These are phyloP conservation scores for Bursaphelenchus okinawaensis DNA, from an alignment of 2,888 invertebrate species.

Conservation along the genomic window DNA sequence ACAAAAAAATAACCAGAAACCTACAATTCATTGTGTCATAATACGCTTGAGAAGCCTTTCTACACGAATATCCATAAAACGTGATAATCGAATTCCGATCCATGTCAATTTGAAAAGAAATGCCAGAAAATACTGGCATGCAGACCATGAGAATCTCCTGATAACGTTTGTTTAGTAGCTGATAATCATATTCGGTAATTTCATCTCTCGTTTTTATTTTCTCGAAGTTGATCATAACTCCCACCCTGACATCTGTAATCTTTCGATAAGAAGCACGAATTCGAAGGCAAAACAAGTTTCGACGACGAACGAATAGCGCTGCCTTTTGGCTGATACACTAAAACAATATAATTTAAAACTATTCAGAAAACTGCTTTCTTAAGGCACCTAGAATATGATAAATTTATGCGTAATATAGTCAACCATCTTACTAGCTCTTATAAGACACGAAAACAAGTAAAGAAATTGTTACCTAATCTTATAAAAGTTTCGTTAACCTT, in stretches of 20 bases:
- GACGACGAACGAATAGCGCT: neutral
- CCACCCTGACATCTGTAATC: neutral
- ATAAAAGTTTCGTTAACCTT: too few relatives aligned
- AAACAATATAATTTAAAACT: too few relatives aligned
- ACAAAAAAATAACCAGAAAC: neutral
- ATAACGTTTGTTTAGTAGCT: neutral
- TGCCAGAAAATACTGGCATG: neutral
- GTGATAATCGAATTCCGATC: neutral
- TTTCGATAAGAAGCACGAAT: neutral
- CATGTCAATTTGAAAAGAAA: neutral
- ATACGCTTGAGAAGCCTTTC: too few relatives aligned
- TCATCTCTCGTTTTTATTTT: neutral
- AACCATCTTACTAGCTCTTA: too few relatives aligned
- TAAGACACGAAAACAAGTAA: too few relatives aligned
- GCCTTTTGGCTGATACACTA: too few relatives aligned
- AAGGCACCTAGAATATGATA: too few relatives aligned
- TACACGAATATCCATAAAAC: neutral
- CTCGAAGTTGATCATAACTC: neutral
- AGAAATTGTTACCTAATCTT: too few relatives aligned
- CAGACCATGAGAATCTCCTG: neutral
- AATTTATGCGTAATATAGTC: too few relatives aligned
- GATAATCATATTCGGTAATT: neutral
- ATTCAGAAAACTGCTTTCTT: too few relatives aligned
- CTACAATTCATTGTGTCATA: neutral
- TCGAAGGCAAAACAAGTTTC: neutral